phyloP scores from a whole-genome alignment of 2,797 vertebrate species.

The Coregonus sp. region DNA sequence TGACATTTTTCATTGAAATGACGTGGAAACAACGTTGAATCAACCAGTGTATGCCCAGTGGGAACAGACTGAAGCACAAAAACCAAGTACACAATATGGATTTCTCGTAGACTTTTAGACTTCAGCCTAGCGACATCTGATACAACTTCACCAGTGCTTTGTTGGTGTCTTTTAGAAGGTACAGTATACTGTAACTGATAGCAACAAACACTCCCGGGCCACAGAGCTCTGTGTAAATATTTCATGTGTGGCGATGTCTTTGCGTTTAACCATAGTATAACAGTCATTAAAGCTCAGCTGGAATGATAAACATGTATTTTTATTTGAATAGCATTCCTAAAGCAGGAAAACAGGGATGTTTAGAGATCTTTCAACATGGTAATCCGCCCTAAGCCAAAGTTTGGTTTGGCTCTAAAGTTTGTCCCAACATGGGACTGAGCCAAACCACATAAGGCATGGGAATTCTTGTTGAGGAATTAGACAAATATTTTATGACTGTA shows the following conservation, averaged over 20 bases:
- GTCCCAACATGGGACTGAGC: not conserved
- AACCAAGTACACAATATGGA: not conserved
- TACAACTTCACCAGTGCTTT: not conserved
- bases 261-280: too few species aligned
- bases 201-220: slow-evolving; percentile 1
- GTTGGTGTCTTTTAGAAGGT: not conserved
- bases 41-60: too few species aligned
- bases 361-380: slow-evolving; percentile 6
- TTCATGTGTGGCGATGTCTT: slow-evolving; percentile 16
- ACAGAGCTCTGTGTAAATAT: slow-evolving; percentile 17
- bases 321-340: not conserved
- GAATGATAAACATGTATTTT: too few species aligned
- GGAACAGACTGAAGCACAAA: not conserved
- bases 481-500: slow-evolving; percentile 6
- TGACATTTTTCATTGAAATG: too few species aligned
- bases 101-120: not conserved
- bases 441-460: slow-evolving; percentile 4
- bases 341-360: not conserved
- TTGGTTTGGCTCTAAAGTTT: not conserved
- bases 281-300: not conserved
- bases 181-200: slow-evolving; percentile 6
- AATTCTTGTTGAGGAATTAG: slow-evolving; percentile 3
- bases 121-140: not conserved
- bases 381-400: not conserved
- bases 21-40: too few species aligned